Percentiles rank a stretch among this genome's conserved stretches.
Conservation (phyloP, 2,113 vertebrate genomes). For the Silurus glanis region DNA sequence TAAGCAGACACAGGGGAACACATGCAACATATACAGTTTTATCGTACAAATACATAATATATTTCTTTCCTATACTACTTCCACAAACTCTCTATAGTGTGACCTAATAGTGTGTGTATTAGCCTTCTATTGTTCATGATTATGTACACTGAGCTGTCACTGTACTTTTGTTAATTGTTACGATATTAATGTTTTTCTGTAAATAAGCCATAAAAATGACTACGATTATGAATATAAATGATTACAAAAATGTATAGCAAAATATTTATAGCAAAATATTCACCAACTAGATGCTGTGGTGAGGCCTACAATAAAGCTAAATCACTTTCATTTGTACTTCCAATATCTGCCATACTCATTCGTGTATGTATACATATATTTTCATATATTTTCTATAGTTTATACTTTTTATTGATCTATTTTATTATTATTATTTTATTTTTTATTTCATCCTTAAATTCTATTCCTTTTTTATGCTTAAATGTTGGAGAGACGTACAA, state of each 20-base stretch:
- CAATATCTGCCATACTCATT: too few relatives aligned
- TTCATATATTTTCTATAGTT: too few relatives aligned
- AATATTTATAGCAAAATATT: not conserved
- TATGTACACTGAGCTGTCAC: not conserved
- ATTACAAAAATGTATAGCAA: not conserved
- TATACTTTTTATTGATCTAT: too few relatives aligned
- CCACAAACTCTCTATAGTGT: not conserved
- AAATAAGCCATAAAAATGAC: too few relatives aligned
- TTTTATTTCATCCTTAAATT: too few relatives aligned
- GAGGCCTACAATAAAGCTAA: not conserved
- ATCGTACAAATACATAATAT: not conserved
- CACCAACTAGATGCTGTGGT: not conserved
- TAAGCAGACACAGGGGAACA: slow-evolving; percentile 20
- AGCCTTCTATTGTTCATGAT: not conserved
- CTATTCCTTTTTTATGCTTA: too few relatives aligned
- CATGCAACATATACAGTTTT: not conserved
- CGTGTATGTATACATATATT: too few relatives aligned
- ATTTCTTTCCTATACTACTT: not conserved
- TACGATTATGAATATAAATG: not conserved
- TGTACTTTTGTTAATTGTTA: not conserved
- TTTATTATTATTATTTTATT: too few relatives aligned
- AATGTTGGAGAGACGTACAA: too few relatives aligned
- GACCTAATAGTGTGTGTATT: not conserved
- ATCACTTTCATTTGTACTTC: too few relatives aligned
- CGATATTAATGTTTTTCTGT: too few relatives aligned